These are phyloP conservation scores for Engraulis encrasicolus DNA, from an alignment of 2,113 vertebrate genomes.

Conservation along the genomic window DNA sequence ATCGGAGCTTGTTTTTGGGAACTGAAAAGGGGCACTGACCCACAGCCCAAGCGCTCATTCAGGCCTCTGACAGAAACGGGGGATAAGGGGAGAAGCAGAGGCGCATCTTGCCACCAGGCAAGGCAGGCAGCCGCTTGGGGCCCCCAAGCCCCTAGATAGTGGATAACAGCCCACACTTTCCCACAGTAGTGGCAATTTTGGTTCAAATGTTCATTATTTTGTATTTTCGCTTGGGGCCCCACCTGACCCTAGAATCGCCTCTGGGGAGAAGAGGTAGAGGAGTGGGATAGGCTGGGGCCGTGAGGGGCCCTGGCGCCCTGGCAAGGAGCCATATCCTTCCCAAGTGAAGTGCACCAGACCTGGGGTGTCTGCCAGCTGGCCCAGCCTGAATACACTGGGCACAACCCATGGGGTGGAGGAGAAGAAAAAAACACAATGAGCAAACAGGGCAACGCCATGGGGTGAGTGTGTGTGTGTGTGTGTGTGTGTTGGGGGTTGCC, in stretches of 20 bases:
- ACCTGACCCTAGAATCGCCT: too few relatives aligned
- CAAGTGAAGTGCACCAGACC: conserved; percentile 61
- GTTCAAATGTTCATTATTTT: too few relatives aligned
- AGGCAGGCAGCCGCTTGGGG: too few relatives aligned
- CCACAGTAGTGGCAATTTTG: too few relatives aligned
- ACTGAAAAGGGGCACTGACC: neutral
- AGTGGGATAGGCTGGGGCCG: conserved; percentile 43
- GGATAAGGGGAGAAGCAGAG: too few relatives aligned
- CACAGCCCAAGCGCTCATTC: neutral
- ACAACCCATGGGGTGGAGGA: neutral
- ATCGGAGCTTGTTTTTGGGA: neutral
- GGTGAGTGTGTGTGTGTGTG: too few relatives aligned
- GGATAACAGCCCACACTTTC: too few relatives aligned
- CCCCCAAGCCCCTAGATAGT: too few relatives aligned
- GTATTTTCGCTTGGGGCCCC: too few relatives aligned
- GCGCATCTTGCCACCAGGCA: too few relatives aligned
- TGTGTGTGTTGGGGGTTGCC: too few relatives aligned
- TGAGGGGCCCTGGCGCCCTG: conserved; percentile 46
- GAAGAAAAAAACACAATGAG: conserved; percentile 52
- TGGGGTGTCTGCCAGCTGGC: conserved; percentile 67
- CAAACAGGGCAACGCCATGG: conserved; percentile 32
- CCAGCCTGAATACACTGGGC: conserved; percentile 39
- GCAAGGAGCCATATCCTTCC: conserved; percentile 47
- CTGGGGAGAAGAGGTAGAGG: too few relatives aligned
- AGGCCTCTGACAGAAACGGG: neutral